Evolutionary conservation across 2,888 invertebrate genomes (phyloP).

Genomic region (Hemicrepidius hirtus): DNA sequence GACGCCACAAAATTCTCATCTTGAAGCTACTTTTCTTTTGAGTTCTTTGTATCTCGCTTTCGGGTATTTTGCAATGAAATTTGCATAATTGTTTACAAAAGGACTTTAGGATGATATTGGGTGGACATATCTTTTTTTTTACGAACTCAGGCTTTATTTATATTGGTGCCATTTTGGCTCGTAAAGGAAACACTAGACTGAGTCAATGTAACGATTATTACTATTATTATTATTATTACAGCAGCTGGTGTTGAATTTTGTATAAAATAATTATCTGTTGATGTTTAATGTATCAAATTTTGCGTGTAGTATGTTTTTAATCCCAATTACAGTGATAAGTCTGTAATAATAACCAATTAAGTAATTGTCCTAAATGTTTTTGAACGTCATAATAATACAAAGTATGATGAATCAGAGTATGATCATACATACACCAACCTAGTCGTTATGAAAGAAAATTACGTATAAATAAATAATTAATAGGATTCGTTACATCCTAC

Average conservation of each 20-base stretch:
- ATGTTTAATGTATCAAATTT: neutral
- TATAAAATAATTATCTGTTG: neutral
- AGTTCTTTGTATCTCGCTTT: conserved; percentile 30
- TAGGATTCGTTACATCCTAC: conserved; percentile 23
- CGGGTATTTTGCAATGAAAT: conserved; percentile 34
- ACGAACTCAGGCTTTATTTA: conserved; percentile 21
- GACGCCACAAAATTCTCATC: conserved; percentile 27
- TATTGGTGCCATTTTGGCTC: conserved; percentile 15
- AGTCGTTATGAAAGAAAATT: conserved; percentile 24
- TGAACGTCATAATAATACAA: neutral
- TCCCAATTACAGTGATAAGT: conserved; percentile 1
- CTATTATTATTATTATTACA: neutral
- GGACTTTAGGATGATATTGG: conserved; percentile 22
- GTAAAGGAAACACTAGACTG: neutral
- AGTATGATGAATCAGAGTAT: conserved; percentile 9
- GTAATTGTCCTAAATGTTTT: neutral
- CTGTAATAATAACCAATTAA: conserved; percentile 3
- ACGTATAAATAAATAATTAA: conserved; percentile 31
- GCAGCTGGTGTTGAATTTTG: neutral
- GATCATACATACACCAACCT: neutral
- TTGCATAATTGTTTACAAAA: conserved; percentile 43
- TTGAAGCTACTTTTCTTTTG: conserved; percentile 21
- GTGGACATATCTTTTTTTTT: conserved; percentile 25
- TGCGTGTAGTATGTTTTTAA: neutral
- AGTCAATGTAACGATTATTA: conserved; percentile 7